Evolutionary conservation across 2,797 vertebrate species (phyloP), one percentile per base, ranked within the genome.

Genomic region (Dryobates pubescens): DNA sequence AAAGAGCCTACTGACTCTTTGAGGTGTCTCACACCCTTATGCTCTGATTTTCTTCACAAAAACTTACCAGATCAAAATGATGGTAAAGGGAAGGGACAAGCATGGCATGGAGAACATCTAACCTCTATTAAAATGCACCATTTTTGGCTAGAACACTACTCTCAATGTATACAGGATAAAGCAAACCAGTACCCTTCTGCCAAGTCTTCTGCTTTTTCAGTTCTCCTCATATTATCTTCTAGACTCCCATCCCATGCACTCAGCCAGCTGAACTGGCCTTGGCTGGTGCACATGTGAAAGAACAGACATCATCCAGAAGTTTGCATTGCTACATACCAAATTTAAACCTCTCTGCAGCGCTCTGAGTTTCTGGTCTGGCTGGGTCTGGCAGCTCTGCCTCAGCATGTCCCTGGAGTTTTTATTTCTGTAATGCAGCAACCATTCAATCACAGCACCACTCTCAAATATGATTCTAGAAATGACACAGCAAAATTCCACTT

Each of bases 1-100:
- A 80, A 78, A 86, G 58, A 89, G 64, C 63, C 71, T 43, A 29
- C 45, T 24, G 38, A 47, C n/a, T 62, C 76, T 65, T 90, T 68
- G 78, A 70, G 75, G 67, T 3, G 0, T 38, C 45, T 76, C 32
- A 58, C 1, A 4, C 56, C 67, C 54, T 70, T 49, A 81, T 13
- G 29, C 10, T 9, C 54, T 15, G 1, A 10, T 54, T 81, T 82
- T 88, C 72, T 72, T 57, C 34, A 47, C 10, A 64, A 73, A 83
- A 86, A 27, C 49, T 56, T 47, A 54, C 5, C 67, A 13, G 17
- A 43, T 13, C 30, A 69, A 69, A 82, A 87, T 18, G 22, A 75
- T 14, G 7, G 38, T 24, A 73, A 77, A 69, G 47, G 30, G 32
- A 59, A 79, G 47, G 36, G 54, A 73, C 43, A 69, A 72, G 57